Evolutionary conservation across 2,797 vertebrate genomes (phyloP).

Genomic region (Pseudotriccus pelzelni): DNA sequence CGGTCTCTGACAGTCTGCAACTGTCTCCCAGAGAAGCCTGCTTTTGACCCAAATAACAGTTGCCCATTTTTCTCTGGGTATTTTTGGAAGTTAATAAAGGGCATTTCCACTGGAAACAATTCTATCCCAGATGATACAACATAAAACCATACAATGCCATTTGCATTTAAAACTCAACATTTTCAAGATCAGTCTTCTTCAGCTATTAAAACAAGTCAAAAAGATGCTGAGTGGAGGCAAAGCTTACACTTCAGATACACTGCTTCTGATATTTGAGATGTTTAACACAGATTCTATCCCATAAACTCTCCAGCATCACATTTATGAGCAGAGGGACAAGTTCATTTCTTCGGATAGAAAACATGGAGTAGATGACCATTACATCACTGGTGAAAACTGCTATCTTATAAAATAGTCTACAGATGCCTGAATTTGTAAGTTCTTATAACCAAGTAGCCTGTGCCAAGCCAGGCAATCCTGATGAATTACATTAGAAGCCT

Average conservation of each 20-base stretch:
- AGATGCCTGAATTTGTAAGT: not conserved
- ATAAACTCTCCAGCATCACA: not conserved
- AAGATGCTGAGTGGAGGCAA: not conserved
- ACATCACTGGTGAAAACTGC: not conserved
- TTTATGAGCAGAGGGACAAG: not conserved
- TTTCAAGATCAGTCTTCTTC: not conserved
- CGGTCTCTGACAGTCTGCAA: not conserved
- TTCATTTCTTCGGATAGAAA: not conserved
- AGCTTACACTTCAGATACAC: not conserved
- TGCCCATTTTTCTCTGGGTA: not conserved
- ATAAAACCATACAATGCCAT: not conserved
- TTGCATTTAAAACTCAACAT: not conserved
- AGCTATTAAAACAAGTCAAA: not conserved
- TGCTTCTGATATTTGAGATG: not conserved
- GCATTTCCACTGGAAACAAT: not conserved
- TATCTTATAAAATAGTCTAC: conserved; percentile 6
- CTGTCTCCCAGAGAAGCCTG: not conserved
- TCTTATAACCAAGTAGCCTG: not conserved
- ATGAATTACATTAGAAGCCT: not conserved
- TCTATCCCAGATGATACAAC: not conserved
- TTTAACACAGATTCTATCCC: not conserved
- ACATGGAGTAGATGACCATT: not conserved
- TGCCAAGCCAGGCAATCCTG: conserved; percentile 12
- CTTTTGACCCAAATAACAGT: not conserved
- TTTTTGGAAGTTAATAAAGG: not conserved